Base-by-base conservation (phyloP, 2,113 vertebrate genomes). In the Daubentonia madagascariensis region DNA sequence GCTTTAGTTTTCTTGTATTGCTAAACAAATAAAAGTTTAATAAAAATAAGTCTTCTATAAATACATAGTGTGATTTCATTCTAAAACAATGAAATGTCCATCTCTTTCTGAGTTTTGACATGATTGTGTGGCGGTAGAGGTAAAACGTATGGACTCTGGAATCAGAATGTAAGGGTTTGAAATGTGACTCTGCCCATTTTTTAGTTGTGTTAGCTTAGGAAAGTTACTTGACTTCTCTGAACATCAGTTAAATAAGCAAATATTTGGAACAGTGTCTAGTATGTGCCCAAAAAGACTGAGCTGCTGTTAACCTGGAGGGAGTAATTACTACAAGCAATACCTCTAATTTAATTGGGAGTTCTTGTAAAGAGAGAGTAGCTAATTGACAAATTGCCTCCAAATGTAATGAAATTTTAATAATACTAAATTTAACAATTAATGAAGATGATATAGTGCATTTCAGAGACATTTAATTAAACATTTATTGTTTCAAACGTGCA, bases 351-450 rank as follows among this genome's bases (percentile, higher is more conserved):
- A 92, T 59, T 96, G 84, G 37, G 18, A 92, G 92, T 94, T 90
- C 72, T 89, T 98, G 10, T 45, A 94, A 96, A 94, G 63, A 25
- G 20, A 86, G 50, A 91, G 48, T 70, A 80, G 9, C 45, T 95
- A 72, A 96, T 96, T 75, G 86, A 73, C 32, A 80, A 96, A 94
- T 67, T 89, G 94, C 40, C 45, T 90, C 59, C 48, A 76, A 96
- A 90, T 78, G 45, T 90, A 90, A 96, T 94, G 35, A 95, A 97
- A 97, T 85, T 76, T 92, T 96, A 96, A 90, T 68, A 48, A 90
- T 90, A 85, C 28, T 93, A 96, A 97, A 92, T 48, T 96, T 94
- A 97, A 96, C 92, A 97, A 63, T 95, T 96, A 96, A 94, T 95
- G 72, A 96, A 89, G 67, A 96, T 96, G 92, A 96, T 73, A 93